Evolutionary conservation across 2,797 vertebrate species (phyloP).

Genomic region (Chlorospingus semifuscus): DNA sequence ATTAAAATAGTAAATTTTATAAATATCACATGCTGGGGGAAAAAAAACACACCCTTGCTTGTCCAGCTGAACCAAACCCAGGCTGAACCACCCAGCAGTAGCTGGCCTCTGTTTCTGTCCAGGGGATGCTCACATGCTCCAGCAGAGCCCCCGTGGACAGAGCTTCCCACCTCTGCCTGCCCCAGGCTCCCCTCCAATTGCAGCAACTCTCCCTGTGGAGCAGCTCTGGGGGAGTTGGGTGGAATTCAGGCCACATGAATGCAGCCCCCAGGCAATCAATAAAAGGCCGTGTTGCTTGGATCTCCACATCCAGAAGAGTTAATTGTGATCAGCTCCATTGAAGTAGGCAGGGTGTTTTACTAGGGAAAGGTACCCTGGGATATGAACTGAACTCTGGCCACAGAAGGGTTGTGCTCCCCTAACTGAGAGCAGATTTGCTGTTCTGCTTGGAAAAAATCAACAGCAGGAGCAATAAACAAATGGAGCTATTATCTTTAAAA

Average conservation of each 20-base stretch:
- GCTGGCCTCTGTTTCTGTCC: not conserved
- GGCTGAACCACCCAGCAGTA: not conserved
- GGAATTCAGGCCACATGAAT: not conserved
- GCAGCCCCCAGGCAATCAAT: not conserved
- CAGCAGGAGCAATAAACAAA: conserved; percentile 58
- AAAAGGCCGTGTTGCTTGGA: conserved; percentile 16
- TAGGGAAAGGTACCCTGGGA: conserved; percentile 5
- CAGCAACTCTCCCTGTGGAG: not conserved
- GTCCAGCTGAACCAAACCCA: not conserved
- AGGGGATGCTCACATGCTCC: not conserved
- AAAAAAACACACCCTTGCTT: not conserved
- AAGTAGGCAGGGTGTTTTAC: not conserved
- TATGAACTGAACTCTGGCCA: not conserved
- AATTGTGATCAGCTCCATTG: conserved; percentile 20
- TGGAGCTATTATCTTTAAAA: conserved; percentile 62
- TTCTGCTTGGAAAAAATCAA: conserved; percentile 61
- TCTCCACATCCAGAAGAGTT: conserved; percentile 31
- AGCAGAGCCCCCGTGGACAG: not conserved
- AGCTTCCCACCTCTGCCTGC: not conserved
- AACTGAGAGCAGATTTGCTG: conserved; percentile 52
- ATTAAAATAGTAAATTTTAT: not conserved
- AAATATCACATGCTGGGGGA: not conserved
- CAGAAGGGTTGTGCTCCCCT: not conserved
- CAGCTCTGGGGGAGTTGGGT: not conserved
- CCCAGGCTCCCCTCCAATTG: not conserved